phyloP scores from a whole-genome alignment of 2,113 vertebrate species.

The Struthio camelus region DNA sequence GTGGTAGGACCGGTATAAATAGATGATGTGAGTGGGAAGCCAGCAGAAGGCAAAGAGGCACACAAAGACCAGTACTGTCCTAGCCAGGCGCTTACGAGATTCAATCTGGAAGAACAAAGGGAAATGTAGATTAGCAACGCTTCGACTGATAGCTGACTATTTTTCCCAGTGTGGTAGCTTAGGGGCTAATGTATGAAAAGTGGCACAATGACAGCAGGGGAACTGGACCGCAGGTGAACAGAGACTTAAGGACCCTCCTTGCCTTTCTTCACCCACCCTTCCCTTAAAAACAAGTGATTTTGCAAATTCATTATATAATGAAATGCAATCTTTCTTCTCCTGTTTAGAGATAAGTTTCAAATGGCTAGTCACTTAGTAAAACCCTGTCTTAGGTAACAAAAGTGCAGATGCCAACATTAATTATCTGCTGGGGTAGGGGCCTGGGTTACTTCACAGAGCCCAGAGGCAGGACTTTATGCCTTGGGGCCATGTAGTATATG shows the following conservation, averaged over 20 bases:
- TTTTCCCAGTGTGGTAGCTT: not conserved
- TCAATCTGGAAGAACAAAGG: constrained; percentile 81
- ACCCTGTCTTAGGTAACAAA: not conserved
- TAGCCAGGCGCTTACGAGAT: constrained; percentile 93
- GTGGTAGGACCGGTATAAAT: constrained; percentile 94
- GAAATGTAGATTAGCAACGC: not conserved
- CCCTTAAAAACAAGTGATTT: not conserved
- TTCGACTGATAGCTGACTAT: not conserved
- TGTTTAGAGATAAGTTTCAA: not conserved
- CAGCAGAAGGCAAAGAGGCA: constrained; percentile 94
- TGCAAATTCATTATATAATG: not conserved
- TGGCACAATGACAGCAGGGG: accelerated
- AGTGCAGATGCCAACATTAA: not conserved
- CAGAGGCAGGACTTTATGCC: not conserved
- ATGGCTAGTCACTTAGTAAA: not conserved
- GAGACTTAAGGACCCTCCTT: not conserved
- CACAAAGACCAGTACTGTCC: constrained; percentile 94
- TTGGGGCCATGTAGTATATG: not conserved
- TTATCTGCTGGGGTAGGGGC: not conserved
- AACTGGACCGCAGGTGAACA: not conserved
- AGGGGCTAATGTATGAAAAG: accelerated
- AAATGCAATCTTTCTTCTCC: not conserved
- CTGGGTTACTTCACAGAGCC: constrained; percentile 24
- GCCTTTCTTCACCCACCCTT: not conserved
- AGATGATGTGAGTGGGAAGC: constrained; percentile 94